Conservation (phyloP, 2,888 invertebrate genomes). For the Atethmia centrago region DNA sequence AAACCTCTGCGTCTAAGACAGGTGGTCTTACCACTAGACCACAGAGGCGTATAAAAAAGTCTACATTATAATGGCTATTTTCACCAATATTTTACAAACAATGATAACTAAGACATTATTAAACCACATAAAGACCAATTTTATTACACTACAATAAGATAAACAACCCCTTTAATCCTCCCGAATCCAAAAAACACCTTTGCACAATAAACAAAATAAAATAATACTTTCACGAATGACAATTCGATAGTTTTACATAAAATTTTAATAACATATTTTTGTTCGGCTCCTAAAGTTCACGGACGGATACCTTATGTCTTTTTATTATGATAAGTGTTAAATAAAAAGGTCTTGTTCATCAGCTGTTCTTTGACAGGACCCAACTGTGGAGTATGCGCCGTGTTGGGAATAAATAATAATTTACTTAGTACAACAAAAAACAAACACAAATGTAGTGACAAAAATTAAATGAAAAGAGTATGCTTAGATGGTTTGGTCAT, state of each 20-base stretch:
- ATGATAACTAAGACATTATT: not conserved
- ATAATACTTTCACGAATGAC: conserved; percentile 21
- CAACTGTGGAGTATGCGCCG: conserved; percentile 39
- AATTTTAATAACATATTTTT: conserved; percentile 51
- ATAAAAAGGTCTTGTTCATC: conserved; percentile 37
- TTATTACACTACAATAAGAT: conserved; percentile 4
- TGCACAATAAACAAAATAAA: conserved; percentile 33
- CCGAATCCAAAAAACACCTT: conserved; percentile 34
- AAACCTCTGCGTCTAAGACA: too few species aligned
- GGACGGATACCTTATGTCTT: conserved; percentile 2
- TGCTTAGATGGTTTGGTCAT: too few species aligned
- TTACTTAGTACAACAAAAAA: too few species aligned
- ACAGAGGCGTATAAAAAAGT: too few species aligned
- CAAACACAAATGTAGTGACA: too few species aligned
- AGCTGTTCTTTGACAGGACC: conserved; percentile 37
- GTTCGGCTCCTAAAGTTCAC: conserved; percentile 40
- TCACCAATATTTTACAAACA: not conserved
- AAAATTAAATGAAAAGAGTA: too few species aligned
- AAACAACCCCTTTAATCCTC: not conserved
- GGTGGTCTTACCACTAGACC: too few species aligned
- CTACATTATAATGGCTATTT: too few species aligned
- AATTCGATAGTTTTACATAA: conserved; percentile 42
- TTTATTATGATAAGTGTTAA: conserved; percentile 28
- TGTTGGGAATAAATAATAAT: conserved; percentile 31
- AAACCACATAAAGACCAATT: not conserved